Percentiles rank a stretch among this genome's conserved stretches.
These are phyloP conservation scores for Cochlearius cochlearius DNA, from an alignment of 2,113 vertebrate species.

Conservation along the genomic window DNA sequence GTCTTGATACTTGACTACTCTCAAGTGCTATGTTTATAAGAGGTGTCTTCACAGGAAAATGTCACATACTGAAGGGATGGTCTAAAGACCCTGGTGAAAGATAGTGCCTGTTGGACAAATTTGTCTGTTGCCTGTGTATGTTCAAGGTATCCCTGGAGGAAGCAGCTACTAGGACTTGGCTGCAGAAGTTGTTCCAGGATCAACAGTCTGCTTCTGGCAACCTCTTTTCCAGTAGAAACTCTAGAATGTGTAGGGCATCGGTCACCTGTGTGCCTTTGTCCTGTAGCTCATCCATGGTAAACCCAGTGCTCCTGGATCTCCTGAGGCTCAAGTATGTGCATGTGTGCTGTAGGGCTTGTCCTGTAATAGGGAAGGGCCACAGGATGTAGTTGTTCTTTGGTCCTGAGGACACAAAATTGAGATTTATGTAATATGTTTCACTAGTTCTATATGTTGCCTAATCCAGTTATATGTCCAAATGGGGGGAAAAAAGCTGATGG, in stretches of 20 bases:
- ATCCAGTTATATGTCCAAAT: background rate
- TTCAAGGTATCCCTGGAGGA: background rate
- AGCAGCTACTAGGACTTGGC: background rate
- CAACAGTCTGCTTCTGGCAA: background rate
- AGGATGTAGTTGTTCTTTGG: background rate
- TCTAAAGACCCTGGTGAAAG: background rate
- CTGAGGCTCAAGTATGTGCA: background rate
- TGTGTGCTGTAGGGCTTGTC: background rate
- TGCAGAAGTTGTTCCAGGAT: background rate
- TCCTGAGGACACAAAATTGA: background rate
- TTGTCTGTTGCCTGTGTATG: background rate
- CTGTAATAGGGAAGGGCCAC: rapidly evolving
- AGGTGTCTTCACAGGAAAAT: background rate
- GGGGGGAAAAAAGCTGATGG: background rate
- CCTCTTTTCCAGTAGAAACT: background rate
- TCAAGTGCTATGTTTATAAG: background rate
- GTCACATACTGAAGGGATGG: background rate
- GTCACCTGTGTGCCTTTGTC: background rate
- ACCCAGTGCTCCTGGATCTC: background rate
- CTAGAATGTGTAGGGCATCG: background rate
- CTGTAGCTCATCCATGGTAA: background rate
- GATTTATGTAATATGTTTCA: background rate
- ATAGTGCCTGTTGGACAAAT: too few species aligned
- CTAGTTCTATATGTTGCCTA: background rate
- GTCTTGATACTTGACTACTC: background rate